A percentile compares a stretch with the other conserved stretches of the same genome.
Conservation (phyloP, 53 echinoderm and acorn worm genomes). For the Glandiceps talaboti region DNA sequence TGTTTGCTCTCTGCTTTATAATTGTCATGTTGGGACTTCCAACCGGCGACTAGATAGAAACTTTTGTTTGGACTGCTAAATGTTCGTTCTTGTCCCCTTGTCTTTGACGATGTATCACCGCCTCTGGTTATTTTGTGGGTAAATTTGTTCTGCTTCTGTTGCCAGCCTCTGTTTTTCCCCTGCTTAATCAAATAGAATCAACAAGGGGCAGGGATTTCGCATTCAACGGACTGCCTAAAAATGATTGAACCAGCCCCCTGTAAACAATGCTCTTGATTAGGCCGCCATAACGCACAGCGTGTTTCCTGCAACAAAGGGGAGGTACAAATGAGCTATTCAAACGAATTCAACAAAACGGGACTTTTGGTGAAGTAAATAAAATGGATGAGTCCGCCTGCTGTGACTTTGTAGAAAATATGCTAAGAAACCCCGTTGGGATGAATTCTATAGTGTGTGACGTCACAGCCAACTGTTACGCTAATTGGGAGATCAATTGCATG, state of each 20-base stretch:
- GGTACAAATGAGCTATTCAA: background rate
- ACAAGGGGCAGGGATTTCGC: background rate
- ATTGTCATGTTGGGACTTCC: background rate
- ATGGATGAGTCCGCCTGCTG: background rate
- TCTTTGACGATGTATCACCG: background rate
- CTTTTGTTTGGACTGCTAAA: background rate
- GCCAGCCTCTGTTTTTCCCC: background rate
- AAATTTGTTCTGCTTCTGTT: background rate
- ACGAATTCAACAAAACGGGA: background rate
- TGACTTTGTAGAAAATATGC: background rate
- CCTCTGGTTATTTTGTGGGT: background rate
- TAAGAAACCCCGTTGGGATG: background rate
- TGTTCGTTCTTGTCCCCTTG: background rate
- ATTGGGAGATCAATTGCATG: conserved; percentile 80
- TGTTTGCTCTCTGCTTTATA: background rate
- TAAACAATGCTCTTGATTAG: background rate
- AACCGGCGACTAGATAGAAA: background rate
- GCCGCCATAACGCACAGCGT: background rate
- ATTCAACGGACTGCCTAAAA: background rate
- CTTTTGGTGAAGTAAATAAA: background rate
- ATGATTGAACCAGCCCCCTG: background rate
- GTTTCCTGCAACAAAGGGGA: background rate
- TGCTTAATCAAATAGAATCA: background rate
- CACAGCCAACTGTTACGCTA: conserved; percentile 58
- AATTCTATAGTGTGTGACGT: conserved; percentile 23